phyloP scores from a whole-genome alignment of 2,113 vertebrate species.

The Rhinogobius similis region DNA sequence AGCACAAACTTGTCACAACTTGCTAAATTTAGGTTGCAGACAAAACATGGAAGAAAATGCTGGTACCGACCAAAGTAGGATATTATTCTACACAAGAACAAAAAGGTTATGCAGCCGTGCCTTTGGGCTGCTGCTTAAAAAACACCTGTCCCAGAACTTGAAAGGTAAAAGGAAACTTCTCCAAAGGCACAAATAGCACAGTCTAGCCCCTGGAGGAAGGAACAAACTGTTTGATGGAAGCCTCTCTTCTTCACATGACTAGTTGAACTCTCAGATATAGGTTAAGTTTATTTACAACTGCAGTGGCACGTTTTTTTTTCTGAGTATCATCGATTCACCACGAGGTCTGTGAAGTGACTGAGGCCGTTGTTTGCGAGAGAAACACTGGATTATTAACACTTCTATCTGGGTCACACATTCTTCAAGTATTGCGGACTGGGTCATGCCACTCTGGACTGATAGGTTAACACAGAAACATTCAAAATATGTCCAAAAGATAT shows the following conservation, averaged over 20 bases:
- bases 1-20: constrained; percentile 34
- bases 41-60: constrained; percentile 12
- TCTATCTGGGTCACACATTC: constrained; percentile 33
- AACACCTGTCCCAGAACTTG: constrained; percentile 44
- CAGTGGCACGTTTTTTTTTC: neutral
- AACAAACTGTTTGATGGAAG: constrained; percentile 4
- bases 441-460: neutral
- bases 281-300: neutral
- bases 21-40: constrained; percentile 24
- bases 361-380: constrained; percentile 5
- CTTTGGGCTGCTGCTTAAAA: constrained; percentile 29
- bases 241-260: constrained; percentile 14
- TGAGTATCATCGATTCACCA: neutral
- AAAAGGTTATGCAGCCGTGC: constrained; percentile 1
- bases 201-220: neutral
- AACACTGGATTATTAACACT: constrained; percentile 7
- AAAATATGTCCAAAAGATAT: neutral
- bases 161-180: constrained; percentile 46
- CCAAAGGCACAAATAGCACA: constrained; percentile 21
- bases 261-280: constrained; percentile 2
- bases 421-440: neutral
- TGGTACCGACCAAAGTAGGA: constrained; percentile 1
- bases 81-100: constrained; percentile 9
- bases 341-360: neutral
- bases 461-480: neutral